phyloP scores from a whole-genome alignment of 2,888 invertebrate genomes.

The Oconnorella tubifera region DNA sequence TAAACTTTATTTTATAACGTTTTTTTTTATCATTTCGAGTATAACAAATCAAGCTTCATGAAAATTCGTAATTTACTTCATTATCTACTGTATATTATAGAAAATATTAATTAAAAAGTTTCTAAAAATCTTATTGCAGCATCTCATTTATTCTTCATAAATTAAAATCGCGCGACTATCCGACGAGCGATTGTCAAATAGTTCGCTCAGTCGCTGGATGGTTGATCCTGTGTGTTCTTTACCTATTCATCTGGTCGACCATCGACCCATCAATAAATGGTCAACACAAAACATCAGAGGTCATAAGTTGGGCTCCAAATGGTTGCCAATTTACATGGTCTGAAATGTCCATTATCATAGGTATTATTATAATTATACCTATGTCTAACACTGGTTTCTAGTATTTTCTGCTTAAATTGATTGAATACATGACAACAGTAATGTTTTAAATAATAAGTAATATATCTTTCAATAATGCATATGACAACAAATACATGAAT shows the following conservation, averaged over 20 bases:
- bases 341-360: not conserved
- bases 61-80: too few species aligned
- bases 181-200: conserved; percentile 85
- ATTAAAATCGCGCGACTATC: conserved; percentile 87
- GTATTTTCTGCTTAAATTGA: too few species aligned
- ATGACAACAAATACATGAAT: too few species aligned
- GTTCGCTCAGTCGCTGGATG: conserved; percentile 90
- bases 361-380: not conserved
- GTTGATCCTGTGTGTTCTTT: conserved; percentile 79
- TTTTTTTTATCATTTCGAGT: not conserved
- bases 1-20: not conserved
- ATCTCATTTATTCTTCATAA: conserved; percentile 87
- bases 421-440: too few species aligned
- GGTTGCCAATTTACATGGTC: not conserved
- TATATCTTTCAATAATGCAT: too few species aligned
- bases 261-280: conserved; percentile 30
- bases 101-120: too few species aligned
- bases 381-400: too few species aligned
- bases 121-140: too few species aligned
- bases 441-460: not conserved
- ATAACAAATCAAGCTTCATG: too few species aligned
- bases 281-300: not conserved
- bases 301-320: not conserved
- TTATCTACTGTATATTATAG: too few species aligned
- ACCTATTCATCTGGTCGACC: conserved; percentile 83